Conservation (phyloP, 2,888 invertebrate species). For the Lepetodrilus schrolli region DNA sequence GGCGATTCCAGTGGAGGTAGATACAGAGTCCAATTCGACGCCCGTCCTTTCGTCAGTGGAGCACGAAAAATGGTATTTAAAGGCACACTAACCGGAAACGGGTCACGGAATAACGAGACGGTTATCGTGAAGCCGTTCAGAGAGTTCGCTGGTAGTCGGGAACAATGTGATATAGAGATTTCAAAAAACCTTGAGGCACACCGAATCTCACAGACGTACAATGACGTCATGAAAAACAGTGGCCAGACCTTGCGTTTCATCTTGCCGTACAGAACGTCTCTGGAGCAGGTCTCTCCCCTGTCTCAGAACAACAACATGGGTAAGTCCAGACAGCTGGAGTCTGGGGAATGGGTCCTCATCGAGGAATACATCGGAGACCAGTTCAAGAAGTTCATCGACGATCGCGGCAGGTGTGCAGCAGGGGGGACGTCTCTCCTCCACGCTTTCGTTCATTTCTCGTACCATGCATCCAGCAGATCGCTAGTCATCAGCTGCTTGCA, state of each 20-base stretch:
- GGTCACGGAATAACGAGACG: slow-evolving; percentile 16
- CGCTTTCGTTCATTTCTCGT: slow-evolving; percentile 24
- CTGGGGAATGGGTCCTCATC: slow-evolving; percentile 15
- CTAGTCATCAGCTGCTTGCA: slow-evolving; percentile 16
- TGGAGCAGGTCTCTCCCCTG: background rate
- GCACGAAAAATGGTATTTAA: slow-evolving; percentile 26
- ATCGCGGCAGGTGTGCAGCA: slow-evolving; percentile 10
- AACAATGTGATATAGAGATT: slow-evolving; percentile 13
- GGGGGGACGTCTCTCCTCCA: slow-evolving; percentile 15
- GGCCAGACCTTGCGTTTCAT: slow-evolving; percentile 14
- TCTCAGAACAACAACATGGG: slow-evolving; percentile 12
- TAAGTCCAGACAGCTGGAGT: background rate
- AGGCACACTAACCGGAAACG: slow-evolving; percentile 14
- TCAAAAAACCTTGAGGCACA: slow-evolving; percentile 22
- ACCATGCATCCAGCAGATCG: slow-evolving; percentile 2
- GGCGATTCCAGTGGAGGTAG: slow-evolving; percentile 6
- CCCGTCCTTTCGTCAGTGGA: slow-evolving; percentile 27
- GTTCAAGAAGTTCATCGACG: slow-evolving; percentile 26
- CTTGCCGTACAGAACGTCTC: background rate
- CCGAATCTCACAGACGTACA: slow-evolving; percentile 14
- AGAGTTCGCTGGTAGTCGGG: slow-evolving; percentile 8
- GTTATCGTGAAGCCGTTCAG: slow-evolving; percentile 25
- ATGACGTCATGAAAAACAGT: slow-evolving; percentile 1
- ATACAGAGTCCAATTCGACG: slow-evolving; percentile 1
- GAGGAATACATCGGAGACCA: slow-evolving; percentile 20